Percentiles rank a stretch among this genome's conserved stretches.
Evolutionary conservation across 2,888 invertebrate species (phyloP).

Genomic region (Nemoura dubitans): DNA sequence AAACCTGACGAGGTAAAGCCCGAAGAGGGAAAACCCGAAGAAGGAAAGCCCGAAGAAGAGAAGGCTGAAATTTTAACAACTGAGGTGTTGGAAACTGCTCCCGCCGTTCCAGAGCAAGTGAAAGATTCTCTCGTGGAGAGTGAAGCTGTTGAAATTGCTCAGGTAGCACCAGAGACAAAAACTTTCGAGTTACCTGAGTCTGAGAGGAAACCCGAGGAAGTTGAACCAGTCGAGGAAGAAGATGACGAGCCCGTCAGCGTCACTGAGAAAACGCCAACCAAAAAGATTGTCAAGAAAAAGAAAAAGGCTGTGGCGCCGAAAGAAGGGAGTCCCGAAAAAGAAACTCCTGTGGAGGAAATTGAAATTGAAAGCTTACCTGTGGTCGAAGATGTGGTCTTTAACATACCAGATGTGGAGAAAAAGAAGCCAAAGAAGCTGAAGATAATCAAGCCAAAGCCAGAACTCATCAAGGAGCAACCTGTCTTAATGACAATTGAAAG

Average conservation of each 20-base stretch:
- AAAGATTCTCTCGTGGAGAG: slow-evolving; percentile 24
- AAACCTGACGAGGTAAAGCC: slow-evolving; percentile 52
- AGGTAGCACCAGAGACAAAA: slow-evolving; percentile 15
- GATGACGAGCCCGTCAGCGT: slow-evolving; percentile 36
- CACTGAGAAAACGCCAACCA: slow-evolving; percentile 45
- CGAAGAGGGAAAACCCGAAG: slow-evolving; percentile 50
- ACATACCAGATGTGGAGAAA: slow-evolving; percentile 32
- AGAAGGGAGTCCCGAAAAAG: slow-evolving; percentile 53
- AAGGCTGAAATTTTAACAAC: slow-evolving; percentile 36
- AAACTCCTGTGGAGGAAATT: slow-evolving; percentile 53
- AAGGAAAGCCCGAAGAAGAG: slow-evolving; percentile 49
- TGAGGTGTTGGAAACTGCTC: slow-evolving; percentile 28
- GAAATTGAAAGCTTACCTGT: slow-evolving; percentile 31
- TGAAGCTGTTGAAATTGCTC: slow-evolving; percentile 41
- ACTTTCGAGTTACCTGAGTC: slow-evolving; percentile 22
- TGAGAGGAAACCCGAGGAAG: slow-evolving; percentile 32
- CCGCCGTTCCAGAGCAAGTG: slow-evolving; percentile 21
- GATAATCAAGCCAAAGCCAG: slow-evolving; percentile 39
- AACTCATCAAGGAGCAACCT: slow-evolving; percentile 39
- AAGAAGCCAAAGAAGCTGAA: slow-evolving; percentile 43
- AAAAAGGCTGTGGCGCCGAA: slow-evolving; percentile 53
- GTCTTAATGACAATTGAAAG: slow-evolving; percentile 51
- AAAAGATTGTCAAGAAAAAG: slow-evolving; percentile 50
- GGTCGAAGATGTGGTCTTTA: slow-evolving; percentile 30
- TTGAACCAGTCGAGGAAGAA: slow-evolving; percentile 40